These are phyloP conservation scores for Polydrusus pterygomalis DNA, from an alignment of 2,888 invertebrate genomes.

Conservation along the genomic window DNA sequence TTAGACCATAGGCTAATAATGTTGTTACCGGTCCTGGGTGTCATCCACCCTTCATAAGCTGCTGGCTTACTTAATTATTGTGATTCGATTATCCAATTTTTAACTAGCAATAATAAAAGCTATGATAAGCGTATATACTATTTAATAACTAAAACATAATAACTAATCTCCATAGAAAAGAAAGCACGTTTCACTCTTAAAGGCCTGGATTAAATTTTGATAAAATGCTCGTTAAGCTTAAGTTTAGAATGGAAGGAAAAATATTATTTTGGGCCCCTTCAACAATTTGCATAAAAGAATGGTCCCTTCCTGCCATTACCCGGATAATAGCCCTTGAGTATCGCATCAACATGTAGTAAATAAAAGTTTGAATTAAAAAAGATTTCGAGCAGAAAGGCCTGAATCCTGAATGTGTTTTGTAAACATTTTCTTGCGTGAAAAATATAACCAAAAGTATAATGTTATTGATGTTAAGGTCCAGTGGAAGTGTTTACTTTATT, in stretches of 20 bases:
- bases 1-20: too few relatives aligned
- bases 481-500: too few relatives aligned
- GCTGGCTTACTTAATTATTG: too few relatives aligned
- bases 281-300: slow-evolving; percentile 10
- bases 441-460: neutral
- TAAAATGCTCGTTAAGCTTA: slow-evolving; percentile 7
- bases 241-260: neutral
- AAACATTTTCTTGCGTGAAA: neutral
- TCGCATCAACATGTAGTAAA: neutral
- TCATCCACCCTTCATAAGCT: too few relatives aligned
- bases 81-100: neutral
- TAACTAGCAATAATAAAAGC: neutral
- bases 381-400: neutral
- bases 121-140: neutral
- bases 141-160: neutral
- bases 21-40: too few relatives aligned
- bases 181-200: neutral
- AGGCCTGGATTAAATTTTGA: slow-evolving; percentile 9
- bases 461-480: too few relatives aligned
- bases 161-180: slow-evolving; percentile 5
- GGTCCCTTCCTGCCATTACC: neutral
- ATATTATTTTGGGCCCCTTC: slow-evolving; percentile 6
- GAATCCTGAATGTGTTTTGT: neutral
- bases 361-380: neutral
- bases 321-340: neutral